Conservation (phyloP, 2,888 invertebrate species). For the Epistrophella euchroma region DNA sequence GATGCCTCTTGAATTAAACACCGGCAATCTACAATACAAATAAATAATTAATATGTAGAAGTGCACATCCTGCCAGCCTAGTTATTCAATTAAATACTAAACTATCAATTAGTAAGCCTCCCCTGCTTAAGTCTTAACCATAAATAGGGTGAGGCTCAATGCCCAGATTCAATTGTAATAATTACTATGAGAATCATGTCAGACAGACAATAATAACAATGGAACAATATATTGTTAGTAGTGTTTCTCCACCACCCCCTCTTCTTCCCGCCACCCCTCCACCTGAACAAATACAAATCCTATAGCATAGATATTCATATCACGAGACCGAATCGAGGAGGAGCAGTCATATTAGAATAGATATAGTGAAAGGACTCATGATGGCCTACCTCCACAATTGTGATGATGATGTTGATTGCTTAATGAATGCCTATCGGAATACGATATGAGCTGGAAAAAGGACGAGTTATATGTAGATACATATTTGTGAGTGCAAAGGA, state of each 20-base stretch:
- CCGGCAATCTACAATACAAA: conserved; percentile 31
- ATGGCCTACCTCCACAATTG: conserved; percentile 36
- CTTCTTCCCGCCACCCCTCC: not conserved
- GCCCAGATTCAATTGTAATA: conserved; percentile 49
- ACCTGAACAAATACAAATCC: not conserved
- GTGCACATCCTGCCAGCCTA: conserved; percentile 69
- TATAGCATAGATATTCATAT: conserved; percentile 21
- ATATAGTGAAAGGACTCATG: conserved; percentile 9
- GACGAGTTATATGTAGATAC: conserved; percentile 14
- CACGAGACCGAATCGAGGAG: conserved; percentile 17
- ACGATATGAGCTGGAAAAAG: conserved; percentile 64
- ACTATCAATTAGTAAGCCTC: conserved; percentile 71
- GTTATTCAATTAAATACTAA: conserved; percentile 76
- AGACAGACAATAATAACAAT: conserved; percentile 71
- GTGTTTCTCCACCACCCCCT: not conserved
- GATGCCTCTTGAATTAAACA: conserved; percentile 19
- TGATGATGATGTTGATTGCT: conserved; percentile 69
- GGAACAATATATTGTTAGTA: conserved; percentile 50
- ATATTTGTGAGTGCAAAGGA: not conserved
- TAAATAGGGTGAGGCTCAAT: conserved; percentile 2
- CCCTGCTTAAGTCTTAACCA: conserved; percentile 44
- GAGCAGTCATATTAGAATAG: not conserved
- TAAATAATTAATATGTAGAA: conserved; percentile 71
- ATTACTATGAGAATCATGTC: conserved; percentile 73
- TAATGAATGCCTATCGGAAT: conserved; percentile 75